phyloP scores from a whole-genome alignment of 2,888 invertebrate species.

The Maniola hyperantus region DNA sequence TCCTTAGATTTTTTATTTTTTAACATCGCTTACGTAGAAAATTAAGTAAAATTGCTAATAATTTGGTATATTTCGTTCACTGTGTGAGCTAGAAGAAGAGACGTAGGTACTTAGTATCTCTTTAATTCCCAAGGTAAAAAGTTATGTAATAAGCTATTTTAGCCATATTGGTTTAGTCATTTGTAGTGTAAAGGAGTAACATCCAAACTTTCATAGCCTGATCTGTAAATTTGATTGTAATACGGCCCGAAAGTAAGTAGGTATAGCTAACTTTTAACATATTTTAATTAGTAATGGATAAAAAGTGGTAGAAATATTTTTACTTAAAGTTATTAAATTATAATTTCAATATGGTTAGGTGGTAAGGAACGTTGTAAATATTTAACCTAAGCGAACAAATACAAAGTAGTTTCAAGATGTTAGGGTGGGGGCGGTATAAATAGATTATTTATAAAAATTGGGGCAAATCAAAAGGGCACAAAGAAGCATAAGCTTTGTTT shows the following conservation, averaged over 20 bases:
- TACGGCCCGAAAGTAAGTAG: background rate
- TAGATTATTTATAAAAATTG: background rate
- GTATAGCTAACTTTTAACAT: constrained; percentile 10
- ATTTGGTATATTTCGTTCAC: too few species aligned
- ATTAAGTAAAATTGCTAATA: too few species aligned
- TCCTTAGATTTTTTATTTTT: too few species aligned
- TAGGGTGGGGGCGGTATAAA: background rate
- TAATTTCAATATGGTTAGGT: background rate
- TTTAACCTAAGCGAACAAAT: background rate
- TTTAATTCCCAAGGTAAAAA: too few species aligned
- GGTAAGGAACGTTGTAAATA: constrained; percentile 1
- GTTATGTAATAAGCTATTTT: too few species aligned
- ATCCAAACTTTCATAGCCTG: background rate
- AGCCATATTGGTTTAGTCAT: too few species aligned
- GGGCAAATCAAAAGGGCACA: background rate
- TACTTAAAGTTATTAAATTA: constrained; percentile 10
- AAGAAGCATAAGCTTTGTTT: constrained; percentile 11
- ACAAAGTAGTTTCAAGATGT: background rate
- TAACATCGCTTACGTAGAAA: too few species aligned
- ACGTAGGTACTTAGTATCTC: too few species aligned
- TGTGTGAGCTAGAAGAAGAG: too few species aligned
- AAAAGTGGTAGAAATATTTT: constrained; percentile 13
- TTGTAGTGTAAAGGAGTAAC: too few species aligned
- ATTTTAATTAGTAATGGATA: constrained; percentile 12
- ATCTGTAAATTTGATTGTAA: constrained; percentile 19